A percentile compares a stretch with the other conserved stretches of the same genome.
Conservation (phyloP, 2,113 vertebrate genomes). For the Grammomys surdaster region DNA sequence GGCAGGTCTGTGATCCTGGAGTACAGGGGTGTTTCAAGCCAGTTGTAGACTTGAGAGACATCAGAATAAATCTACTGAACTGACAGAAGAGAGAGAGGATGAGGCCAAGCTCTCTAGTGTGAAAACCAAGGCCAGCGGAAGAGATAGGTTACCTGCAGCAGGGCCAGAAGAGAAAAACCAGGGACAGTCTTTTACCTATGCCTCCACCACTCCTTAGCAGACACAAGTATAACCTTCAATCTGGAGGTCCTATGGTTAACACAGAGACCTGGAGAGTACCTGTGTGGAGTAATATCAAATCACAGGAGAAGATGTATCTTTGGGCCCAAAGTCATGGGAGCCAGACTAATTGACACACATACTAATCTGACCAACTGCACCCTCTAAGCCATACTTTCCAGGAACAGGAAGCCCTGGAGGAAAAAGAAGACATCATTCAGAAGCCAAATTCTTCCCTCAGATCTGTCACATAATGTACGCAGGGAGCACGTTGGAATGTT, state of each 20-base stretch:
- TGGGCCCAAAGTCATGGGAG: constrained; percentile 14
- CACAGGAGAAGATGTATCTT: background rate
- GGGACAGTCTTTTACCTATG: background rate
- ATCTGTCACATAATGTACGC: constrained; percentile 60
- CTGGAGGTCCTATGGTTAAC: background rate
- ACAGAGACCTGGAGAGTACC: background rate
- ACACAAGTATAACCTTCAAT: background rate
- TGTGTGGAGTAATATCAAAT: background rate
- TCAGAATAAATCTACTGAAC: background rate
- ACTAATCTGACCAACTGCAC: background rate
- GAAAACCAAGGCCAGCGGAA: background rate
- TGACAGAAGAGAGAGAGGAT: background rate
- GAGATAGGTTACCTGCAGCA: background rate
- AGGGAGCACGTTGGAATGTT: constrained; percentile 55
- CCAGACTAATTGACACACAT: background rate
- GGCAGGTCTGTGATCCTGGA: background rate
- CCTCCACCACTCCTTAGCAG: background rate
- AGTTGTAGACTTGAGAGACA: background rate
- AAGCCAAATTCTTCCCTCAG: constrained; percentile 64
- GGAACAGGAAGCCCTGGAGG: constrained; percentile 50
- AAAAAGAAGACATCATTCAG: constrained; percentile 57
- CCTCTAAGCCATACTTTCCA: constrained; percentile 41
- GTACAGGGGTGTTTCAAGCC: background rate
- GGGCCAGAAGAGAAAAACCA: background rate
- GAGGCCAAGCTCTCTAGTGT: background rate